phyloP scores from a whole-genome alignment of 2,888 invertebrate species.

The Geotrupes spiniger region DNA sequence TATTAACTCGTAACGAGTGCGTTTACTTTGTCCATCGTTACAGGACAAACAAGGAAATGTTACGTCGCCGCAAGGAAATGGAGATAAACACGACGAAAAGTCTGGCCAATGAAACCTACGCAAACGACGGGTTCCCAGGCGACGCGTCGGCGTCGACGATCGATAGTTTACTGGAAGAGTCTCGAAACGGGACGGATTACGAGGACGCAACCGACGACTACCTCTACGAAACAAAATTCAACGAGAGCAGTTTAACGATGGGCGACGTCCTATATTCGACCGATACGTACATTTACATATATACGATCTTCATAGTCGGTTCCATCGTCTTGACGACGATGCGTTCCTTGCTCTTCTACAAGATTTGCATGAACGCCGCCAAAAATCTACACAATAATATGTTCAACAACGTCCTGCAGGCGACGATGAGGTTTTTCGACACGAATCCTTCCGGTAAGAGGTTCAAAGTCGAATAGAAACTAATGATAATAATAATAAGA shows the following conservation, averaged over 20 bases:
- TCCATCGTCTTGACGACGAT: slow-evolving; percentile 61
- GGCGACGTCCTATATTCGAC: slow-evolving; percentile 1
- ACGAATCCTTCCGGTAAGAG: slow-evolving; percentile 77
- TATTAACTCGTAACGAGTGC: too few species aligned
- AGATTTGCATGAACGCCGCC: slow-evolving; percentile 73
- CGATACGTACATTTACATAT: slow-evolving; percentile 54
- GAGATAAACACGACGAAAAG: too few species aligned
- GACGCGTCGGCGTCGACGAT: background rate
- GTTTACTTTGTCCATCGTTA: too few species aligned
- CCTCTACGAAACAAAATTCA: background rate
- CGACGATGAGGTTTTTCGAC: slow-evolving; percentile 81
- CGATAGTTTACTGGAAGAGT: too few species aligned
- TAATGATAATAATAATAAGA: slow-evolving; percentile 1
- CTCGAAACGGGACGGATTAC: too few species aligned
- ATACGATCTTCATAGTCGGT: slow-evolving; percentile 57
- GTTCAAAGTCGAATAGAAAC: too few species aligned
- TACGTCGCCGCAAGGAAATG: slow-evolving; percentile 8
- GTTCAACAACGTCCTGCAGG: slow-evolving; percentile 71
- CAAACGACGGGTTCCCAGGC: too few species aligned
- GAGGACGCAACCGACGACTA: too few species aligned
- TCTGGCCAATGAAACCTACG: too few species aligned
- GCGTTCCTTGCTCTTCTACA: slow-evolving; percentile 69
- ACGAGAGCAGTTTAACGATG: slow-evolving; percentile 4
- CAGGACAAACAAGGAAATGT: slow-evolving; percentile 51
- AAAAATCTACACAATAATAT: slow-evolving; percentile 72